Evolutionary conservation across 2,888 invertebrate species (phyloP), one percentile per base, ranked within the genome.

Genomic region (Boloria selene): DNA sequence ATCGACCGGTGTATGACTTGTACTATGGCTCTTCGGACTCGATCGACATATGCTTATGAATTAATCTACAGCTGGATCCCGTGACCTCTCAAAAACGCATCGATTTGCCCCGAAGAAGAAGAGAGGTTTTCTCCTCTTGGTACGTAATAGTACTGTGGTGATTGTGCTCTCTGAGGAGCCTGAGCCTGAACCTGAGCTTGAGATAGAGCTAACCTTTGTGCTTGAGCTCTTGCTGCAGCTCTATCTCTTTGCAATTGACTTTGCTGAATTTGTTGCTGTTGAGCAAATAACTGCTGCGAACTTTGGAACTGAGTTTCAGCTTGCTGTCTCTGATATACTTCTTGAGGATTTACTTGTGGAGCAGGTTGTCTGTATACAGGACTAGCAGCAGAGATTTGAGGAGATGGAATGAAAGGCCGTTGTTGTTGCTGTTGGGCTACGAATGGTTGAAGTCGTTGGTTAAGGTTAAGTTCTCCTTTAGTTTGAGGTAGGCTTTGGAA

Each of bases 401-500:
- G 94, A 14, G 94, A 93, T 17, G 94, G 94, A 26, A 94, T 76
- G 68, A 93, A 93, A 49, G 93, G 93, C 73, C 93, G 87, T 61
- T 93, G 93, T 70, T 92, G 94, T 64, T 88, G 92, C 53, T 92
- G 93, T 75, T 93, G 94, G 64, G 94, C 94, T 3, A 95, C 95
- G 87, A 93, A 96, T 0, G 96, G 95, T 85, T 96, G 96, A 74
- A 96, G 94, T 77, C 95, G 93, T 80, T 96, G 96, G 85, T 94
- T 95, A 72, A 96, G 83, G 74, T 94, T 94, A 77, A 96, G 92
- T 75, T 96, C 95, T 70, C 95, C 95, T 71, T 94, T 93, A 53
- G 94, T 94, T 84, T 95, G 95, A 26, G 96, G 96, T 61, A 96
- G 86, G 17, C 94, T 93, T 84, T 96, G 96, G 90, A 94, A 96